These are phyloP conservation scores for Harpagoxenus sublaevis DNA, from an alignment of 2,888 invertebrate genomes.

Conservation along the genomic window DNA sequence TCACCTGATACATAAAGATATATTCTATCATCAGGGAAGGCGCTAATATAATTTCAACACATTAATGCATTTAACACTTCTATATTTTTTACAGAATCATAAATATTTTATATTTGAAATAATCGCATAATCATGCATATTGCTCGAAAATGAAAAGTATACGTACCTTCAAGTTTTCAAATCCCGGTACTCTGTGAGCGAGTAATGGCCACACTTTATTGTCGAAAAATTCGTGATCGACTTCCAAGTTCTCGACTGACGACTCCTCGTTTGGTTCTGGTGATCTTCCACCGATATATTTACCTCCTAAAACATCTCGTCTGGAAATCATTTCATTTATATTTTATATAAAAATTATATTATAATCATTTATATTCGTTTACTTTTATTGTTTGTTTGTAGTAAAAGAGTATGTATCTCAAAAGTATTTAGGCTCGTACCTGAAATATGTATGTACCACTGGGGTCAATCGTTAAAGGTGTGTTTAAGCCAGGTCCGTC, in stretches of 20 bases:
- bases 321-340: conserved; percentile 78
- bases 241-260: conserved; percentile 89
- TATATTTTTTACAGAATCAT: background rate
- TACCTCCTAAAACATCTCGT: conserved; percentile 93
- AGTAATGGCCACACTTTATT: conserved; percentile 91
- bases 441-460: conserved; percentile 93
- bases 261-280: conserved; percentile 91
- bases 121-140: too few species aligned
- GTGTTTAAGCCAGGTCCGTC: conserved; percentile 93
- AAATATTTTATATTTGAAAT: background rate
- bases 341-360: background rate
- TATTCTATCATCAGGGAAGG: conserved; percentile 10
- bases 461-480: conserved; percentile 94
- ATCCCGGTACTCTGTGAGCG: conserved; percentile 92
- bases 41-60: conserved; percentile 38
- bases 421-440: conserved; percentile 73
- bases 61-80: too few species aligned
- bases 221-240: conserved; percentile 92
- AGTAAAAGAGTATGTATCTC: background rate
- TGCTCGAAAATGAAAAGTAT: background rate
- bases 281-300: conserved; percentile 93
- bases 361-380: conserved; percentile 47
- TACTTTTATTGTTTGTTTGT: background rate
- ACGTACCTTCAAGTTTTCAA: conserved; percentile 92
- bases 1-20: conserved; percentile 87